A percentile compares a stretch with the other conserved stretches of the same genome.
phyloP scores from a whole-genome alignment of 1,140 invertebrate species.

The Ladona fulva region DNA sequence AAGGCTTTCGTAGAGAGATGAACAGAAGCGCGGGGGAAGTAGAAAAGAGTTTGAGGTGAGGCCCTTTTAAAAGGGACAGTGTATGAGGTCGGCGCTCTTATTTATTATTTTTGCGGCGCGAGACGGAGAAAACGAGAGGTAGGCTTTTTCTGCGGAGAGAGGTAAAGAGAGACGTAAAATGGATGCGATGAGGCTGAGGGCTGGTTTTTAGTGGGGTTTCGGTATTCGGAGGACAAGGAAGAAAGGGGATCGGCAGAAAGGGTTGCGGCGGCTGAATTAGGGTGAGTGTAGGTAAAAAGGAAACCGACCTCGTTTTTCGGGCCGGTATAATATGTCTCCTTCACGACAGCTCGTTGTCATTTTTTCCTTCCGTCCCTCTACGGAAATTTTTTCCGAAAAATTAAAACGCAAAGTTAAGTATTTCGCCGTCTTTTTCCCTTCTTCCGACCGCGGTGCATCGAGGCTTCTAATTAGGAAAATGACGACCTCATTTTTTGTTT shows the following conservation, averaged over 20 bases:
- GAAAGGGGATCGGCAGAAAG: background rate
- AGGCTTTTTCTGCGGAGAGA: background rate
- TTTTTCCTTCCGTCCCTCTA: background rate
- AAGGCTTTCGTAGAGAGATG: too few relatives aligned
- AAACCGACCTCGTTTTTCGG: background rate
- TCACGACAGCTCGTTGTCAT: background rate
- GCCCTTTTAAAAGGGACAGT: background rate
- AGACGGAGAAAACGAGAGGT: background rate
- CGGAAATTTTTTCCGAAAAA: too few relatives aligned
- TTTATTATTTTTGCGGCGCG: background rate
- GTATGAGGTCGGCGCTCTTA: background rate
- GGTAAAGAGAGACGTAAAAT: background rate
- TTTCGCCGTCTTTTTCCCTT: too few relatives aligned
- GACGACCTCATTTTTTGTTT: too few relatives aligned
- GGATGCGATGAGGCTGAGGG: background rate
- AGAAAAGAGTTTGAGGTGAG: background rate
- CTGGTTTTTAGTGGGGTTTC: background rate
- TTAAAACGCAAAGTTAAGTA: too few relatives aligned
- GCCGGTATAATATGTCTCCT: background rate
- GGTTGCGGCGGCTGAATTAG: background rate
- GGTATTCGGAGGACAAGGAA: background rate
- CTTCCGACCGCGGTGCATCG: too few relatives aligned
- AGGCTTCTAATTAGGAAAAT: too few relatives aligned
- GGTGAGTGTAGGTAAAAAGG: background rate
- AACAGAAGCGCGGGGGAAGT: too few relatives aligned